Evolutionary conservation across 2,797 vertebrate genomes (phyloP).

Genomic region (Alcedo atthis): DNA sequence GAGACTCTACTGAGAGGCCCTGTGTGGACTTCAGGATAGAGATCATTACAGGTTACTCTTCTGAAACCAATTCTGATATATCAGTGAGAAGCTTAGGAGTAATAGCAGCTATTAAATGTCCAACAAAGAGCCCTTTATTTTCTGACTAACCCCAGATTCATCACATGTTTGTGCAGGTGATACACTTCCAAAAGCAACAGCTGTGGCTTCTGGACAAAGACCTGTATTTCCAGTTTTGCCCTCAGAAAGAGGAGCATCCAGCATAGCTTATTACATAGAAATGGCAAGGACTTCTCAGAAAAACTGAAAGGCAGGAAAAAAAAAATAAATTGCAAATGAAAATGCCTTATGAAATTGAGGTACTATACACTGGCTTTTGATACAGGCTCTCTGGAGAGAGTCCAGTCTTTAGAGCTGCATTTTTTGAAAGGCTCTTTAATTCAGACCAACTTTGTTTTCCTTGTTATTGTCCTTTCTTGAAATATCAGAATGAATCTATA

Average conservation of each 20-base stretch:
- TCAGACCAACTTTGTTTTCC: background rate
- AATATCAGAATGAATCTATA: background rate
- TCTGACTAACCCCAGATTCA: background rate
- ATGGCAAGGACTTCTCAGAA: background rate
- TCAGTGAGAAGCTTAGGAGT: background rate
- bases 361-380: too few species aligned
- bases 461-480: background rate
- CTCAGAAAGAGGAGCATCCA: background rate
- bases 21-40: background rate
- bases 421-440: background rate
- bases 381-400: too few species aligned
- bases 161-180: background rate
- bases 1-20: background rate
- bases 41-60: background rate
- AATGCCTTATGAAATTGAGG: accelerated
- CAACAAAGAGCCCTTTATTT: background rate
- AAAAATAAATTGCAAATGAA: background rate
- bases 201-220: background rate
- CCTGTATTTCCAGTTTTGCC: background rate
- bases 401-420: background rate
- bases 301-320: background rate
- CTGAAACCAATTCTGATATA: background rate
- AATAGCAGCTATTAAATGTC: background rate
- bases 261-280: background rate
- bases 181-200: background rate